A percentile compares a stretch with the other conserved stretches of the same genome.
Evolutionary conservation across 2,888 invertebrate species (phyloP).

Genomic region (Hirtodrosophila duncani): DNA sequence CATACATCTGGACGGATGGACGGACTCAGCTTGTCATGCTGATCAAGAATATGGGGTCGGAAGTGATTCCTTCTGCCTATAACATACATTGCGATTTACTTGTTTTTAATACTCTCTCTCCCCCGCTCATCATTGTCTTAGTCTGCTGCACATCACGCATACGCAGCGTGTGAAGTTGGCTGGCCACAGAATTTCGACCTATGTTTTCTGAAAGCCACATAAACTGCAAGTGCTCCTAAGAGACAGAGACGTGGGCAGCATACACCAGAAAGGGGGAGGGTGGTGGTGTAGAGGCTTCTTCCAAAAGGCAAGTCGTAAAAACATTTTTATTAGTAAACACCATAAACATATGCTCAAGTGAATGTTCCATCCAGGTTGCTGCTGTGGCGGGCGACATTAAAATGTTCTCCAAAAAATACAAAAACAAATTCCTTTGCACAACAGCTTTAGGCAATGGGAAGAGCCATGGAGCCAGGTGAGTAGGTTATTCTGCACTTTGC

Average conservation of each 20-base stretch:
- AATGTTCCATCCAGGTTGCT: slow-evolving; percentile 1
- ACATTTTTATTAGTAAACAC: slow-evolving; percentile 54
- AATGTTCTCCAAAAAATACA: slow-evolving; percentile 14
- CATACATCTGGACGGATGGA: too few species aligned
- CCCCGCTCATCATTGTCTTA: slow-evolving; percentile 2
- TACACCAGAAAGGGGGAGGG: not conserved
- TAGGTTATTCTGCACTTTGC: too few species aligned
- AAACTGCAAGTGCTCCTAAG: slow-evolving; percentile 30
- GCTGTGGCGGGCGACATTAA: too few species aligned
- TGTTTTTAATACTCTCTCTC: not conserved
- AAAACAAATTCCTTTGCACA: slow-evolving; percentile 1
- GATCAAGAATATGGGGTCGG: too few species aligned
- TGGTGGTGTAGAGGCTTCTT: not conserved
- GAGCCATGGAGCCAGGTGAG: too few species aligned
- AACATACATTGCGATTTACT: not conserved
- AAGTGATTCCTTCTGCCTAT: too few species aligned
- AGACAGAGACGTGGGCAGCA: too few species aligned
- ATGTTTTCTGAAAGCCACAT: slow-evolving; percentile 24
- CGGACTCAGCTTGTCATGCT: too few species aligned
- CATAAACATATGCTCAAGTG: slow-evolving; percentile 58
- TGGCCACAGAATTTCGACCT: slow-evolving; percentile 16
- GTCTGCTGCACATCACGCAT: slow-evolving; percentile 19
- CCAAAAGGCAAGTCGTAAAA: slow-evolving; percentile 55
- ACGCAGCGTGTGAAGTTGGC: slow-evolving; percentile 16
- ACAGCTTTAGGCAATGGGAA: slow-evolving; percentile 26